Base-by-base conservation (phyloP, 2,797 vertebrate species). In the Heliangelus exortis region DNA sequence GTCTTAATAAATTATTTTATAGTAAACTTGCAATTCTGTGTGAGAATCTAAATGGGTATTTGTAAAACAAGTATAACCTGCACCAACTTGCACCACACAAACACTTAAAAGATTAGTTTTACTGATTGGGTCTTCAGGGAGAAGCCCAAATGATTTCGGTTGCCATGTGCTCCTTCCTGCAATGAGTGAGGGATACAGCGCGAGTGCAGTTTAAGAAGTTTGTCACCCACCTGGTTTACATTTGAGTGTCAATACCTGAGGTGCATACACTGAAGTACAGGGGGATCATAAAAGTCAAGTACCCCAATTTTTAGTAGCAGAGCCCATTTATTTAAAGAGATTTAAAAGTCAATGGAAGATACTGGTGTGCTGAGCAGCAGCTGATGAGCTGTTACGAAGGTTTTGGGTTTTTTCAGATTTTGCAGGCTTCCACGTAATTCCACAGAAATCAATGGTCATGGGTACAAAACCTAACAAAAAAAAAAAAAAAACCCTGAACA, bases 1-100 rank as follows among this genome's bases (percentile, higher is more conserved):
- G 95, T 93, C 93, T 94, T 94, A 98, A 98, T 98, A 98, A 98
- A 98, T 98, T 97, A 98, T 98, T 98, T 98, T 98, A 74, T 98
- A 98, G 95, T 97, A 97, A 97, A 96, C 7, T 12, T 48, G 13
- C 3, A 22, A 5, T 34, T 50, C 3, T n/a, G 9, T 69, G 58
- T 91, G 72, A 21, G 22, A 5, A 14, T 41, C 13, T 84, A 8
- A 69, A 14, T 61, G 41, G 7, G 14, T 92, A 11, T 3, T 3
- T 78, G 7, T 48, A 15, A 23, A 79, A 45, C 3, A 4, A 12
- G 12, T 0, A 0, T 1, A 5, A 21, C 13, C 26, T 33, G 2
- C 2, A 6, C 15, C 3, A 5, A 21, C 13, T 26, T 33, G 2
- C 2, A 6, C 15, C 3, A 3, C 2, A 21, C 3, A 34, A 23